Conservation (phyloP, 2,797 vertebrate genomes). For the Pipistrellus nathusii region DNA sequence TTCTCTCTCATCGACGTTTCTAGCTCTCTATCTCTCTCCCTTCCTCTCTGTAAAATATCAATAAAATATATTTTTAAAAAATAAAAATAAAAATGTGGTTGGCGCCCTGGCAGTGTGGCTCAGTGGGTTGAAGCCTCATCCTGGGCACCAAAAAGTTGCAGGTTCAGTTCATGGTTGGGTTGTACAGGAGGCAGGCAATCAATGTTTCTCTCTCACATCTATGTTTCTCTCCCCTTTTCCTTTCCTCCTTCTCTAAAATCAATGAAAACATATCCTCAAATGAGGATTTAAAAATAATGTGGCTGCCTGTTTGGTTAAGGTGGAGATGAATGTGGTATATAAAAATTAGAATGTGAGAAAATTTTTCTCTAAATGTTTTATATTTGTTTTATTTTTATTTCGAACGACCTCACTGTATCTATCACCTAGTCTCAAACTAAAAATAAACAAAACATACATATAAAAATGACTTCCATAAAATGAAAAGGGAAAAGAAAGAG, state of each 20-base stretch:
- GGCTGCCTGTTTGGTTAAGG: neutral
- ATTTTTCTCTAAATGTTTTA: conserved; percentile 7
- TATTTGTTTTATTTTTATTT: conserved; percentile 33
- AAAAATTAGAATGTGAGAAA: conserved; percentile 18
- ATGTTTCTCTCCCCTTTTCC: neutral
- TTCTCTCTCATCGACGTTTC: too few relatives aligned
- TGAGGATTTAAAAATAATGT: neutral
- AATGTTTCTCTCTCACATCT: neutral
- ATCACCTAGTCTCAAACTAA: neutral
- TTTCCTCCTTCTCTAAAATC: neutral
- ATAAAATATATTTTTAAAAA: too few relatives aligned
- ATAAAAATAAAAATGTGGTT: neutral
- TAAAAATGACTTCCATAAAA: neutral
- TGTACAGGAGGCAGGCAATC: neutral
- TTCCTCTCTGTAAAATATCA: too few relatives aligned
- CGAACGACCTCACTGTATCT: neutral
- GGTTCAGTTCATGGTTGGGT: neutral
- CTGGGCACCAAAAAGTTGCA: neutral
- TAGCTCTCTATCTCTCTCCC: too few relatives aligned
- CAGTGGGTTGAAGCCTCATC: neutral
- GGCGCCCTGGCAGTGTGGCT: accelerated
- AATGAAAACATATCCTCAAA: neutral
- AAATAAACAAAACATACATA: neutral
- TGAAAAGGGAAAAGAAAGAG: neutral
- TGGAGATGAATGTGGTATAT: neutral